Evolutionary conservation across 2,113 vertebrate genomes (phyloP).

Genomic region (Trogon melanurus): DNA sequence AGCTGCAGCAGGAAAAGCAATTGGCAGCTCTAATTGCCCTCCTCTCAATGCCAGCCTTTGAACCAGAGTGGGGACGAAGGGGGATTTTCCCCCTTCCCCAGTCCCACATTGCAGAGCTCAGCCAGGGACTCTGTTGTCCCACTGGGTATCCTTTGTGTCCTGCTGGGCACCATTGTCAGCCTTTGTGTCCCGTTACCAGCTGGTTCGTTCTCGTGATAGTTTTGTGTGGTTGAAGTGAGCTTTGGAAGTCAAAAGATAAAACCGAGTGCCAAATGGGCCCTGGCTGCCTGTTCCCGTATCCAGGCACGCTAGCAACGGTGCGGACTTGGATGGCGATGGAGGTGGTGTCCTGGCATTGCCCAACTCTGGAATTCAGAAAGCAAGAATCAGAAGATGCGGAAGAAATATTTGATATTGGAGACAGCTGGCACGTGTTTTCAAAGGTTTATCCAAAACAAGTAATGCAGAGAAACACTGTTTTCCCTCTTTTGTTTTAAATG

Average conservation of each 20-base stretch:
- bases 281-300: not conserved
- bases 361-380: not conserved
- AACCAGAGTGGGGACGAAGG: not conserved
- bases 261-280: not conserved
- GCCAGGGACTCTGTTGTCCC: not conserved
- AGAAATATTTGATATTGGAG: not conserved
- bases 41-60: not conserved
- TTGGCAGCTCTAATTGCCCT: not conserved
- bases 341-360: not conserved
- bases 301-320: not conserved
- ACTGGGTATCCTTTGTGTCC: not conserved
- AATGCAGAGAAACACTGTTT: not conserved
- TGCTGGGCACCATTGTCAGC: not conserved
- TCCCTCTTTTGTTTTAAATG: not conserved
- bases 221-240: not conserved
- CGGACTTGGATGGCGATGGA: fast-evolving
- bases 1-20: not conserved
- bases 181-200: not conserved
- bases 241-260: slow-evolving; percentile 14
- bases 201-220: not conserved
- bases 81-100: not conserved
- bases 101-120: not conserved
- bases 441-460: not conserved
- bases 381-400: not conserved
- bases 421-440: not conserved